Percentiles rank a stretch among this genome's conserved stretches.
Evolutionary conservation across 2,113 vertebrate genomes (phyloP).

Genomic region (Gila orcuttii): DNA sequence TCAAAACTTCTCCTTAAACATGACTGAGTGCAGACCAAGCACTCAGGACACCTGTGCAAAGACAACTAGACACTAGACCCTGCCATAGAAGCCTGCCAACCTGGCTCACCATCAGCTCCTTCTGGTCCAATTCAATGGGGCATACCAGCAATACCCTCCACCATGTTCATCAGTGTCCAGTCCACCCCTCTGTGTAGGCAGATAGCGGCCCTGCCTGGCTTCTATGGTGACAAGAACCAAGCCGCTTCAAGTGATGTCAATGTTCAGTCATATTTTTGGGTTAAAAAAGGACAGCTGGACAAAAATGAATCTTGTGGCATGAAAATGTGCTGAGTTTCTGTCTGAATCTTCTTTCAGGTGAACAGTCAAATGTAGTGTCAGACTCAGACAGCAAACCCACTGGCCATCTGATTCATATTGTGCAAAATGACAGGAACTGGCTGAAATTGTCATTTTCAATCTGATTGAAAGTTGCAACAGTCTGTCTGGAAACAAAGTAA

Average conservation of each 20-base stretch:
- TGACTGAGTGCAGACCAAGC: constrained; percentile 5
- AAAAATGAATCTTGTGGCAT: neutral
- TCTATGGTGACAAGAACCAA: constrained; percentile 15
- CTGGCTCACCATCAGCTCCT: neutral
- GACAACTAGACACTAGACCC: neutral
- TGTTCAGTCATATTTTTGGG: constrained; percentile 1
- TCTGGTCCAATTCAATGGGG: constrained; percentile 14
- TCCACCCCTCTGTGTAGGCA: neutral
- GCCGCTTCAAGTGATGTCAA: neutral
- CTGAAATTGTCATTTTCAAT: constrained; percentile 10
- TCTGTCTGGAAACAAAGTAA: neutral
- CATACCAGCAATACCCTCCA: constrained; percentile 13
- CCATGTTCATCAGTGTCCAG: constrained; percentile 22
- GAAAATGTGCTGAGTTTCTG: constrained; percentile 1
- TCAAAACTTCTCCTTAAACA: constrained; percentile 18
- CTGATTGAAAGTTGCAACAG: neutral
- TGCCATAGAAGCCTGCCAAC: constrained; percentile 34
- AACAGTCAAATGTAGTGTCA: constrained; percentile 4
- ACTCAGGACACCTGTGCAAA: constrained; percentile 23
- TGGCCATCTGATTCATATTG: constrained; percentile 12
- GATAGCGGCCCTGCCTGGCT: constrained; percentile 7
- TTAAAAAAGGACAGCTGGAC: neutral
- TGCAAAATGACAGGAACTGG: constrained; percentile 10
- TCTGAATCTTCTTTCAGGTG: constrained; percentile 6
- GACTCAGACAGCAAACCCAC: neutral